Base-by-base conservation (phyloP, 2,797 vertebrate species). In the Gambusia yucatana region DNA sequence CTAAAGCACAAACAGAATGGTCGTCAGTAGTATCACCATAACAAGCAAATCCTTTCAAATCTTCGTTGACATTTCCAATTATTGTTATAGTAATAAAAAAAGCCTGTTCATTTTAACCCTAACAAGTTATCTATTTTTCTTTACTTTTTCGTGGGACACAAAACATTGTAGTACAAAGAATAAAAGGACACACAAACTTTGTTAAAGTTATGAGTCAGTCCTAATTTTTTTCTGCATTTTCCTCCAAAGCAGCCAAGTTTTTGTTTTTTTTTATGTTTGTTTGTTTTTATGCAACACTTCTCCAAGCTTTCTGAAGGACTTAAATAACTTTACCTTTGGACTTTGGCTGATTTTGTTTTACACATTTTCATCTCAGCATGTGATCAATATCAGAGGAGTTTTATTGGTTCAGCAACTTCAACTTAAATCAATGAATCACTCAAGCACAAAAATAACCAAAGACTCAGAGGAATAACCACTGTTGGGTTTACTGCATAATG, bases 1-100 rank as follows among this genome's bases (percentile, higher is more conserved):
- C 94, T 95, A 82, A 30, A 87, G 72, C 43, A 86, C 65, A 90
- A 52, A 87, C 39, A 88, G 79, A n/a, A 65, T 77, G 4, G 41
- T 3, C 30, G 59, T 36, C 47, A 44, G 81, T 67, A 88, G 72
- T 6, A 20, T 76, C 43, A 30, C 39, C 0, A 14, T 44, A 72
- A 22, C 0, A 20, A 28, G 11, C 17, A 78, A 46, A 46, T 63
- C 6, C 11, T 41, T 22, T 39, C 11, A 67, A 67, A 67, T 48
- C 33, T 46, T 20, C 0, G 57, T n/a, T 36, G 6, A 25, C 20
- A 55, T 74, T 63, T 74, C 9, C 2, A 33, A 30, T 28, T 30
- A 33, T 30, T 61, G 44, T 44, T n/a, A 44, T 2, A n/a, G 9
- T 10, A 25, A 69, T 6, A 43, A 69, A 69, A 67, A 10, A 70